Evolutionary conservation across 1,140 invertebrate genomes (phyloP), one percentile per base, ranked within the genome.

Genomic region (Homalodisca vitripennis): DNA sequence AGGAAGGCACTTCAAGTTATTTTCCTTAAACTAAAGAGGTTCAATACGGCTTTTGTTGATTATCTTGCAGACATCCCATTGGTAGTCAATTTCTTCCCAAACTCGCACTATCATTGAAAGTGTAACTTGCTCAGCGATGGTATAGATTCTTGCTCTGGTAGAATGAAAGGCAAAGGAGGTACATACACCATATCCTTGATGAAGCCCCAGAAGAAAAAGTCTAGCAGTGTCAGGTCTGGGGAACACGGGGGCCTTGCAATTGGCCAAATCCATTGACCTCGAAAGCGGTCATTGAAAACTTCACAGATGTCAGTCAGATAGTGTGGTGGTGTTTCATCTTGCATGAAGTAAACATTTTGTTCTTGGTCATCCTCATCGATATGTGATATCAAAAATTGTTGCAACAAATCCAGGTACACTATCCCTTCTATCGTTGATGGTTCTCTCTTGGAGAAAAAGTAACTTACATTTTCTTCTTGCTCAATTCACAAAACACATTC

Each of bases 401-500:
- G 34, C 34, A 41, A 41, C 34, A 41, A 41, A 41, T 41, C 34
- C 6, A 41, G 6, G 34, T 41, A 41, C 34, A 41, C 34, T 41
- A 41, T 41, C 34, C 34, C 34, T n/a, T n/a, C n/a, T n/a, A n/a
- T n/a, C n/a, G 17, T 41, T 41, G 34, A 41, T 41, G 34, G 34
- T 41, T 41, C 34, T 41, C 34, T 41, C 34, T 41, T 41, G 34
- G 34, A 41, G 17, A 41, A 41, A 41, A 41, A 17, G 34, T 17
- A 17, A 10, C 48, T 6, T 17, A 53, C 48, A 53, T 53, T 12
- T 12, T 17, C 48, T 22, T 53, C 48, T 53, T 53, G 48, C 20
- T 53, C 48, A 53, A 17, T 20, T 6, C 48, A 60, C 55, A 60
- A 60, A 60, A 60, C 26, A 60, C 55, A 27, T 60, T 60, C 26